A percentile compares a stretch with the other conserved stretches of the same genome.
These are phyloP conservation scores for Prostheceraeus crozeri DNA, from an alignment of 2,888 invertebrate species.

Conservation along the genomic window DNA sequence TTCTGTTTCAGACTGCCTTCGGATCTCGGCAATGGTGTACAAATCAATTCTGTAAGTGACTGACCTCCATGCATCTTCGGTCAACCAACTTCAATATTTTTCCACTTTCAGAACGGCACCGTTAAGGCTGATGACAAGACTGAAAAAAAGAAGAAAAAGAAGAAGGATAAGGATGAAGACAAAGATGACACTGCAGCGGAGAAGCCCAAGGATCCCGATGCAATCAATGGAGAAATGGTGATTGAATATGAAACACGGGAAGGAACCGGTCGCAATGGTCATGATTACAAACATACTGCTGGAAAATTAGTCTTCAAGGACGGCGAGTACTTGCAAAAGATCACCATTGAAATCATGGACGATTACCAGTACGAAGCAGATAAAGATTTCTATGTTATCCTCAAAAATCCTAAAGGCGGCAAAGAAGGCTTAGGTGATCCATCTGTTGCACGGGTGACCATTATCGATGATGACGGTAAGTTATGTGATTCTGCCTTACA, in stretches of 20 bases:
- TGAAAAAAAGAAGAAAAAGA: too few relatives aligned
- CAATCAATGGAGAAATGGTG: constrained; percentile 43
- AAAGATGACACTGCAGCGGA: too few relatives aligned
- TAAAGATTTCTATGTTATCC: constrained; percentile 50
- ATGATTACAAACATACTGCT: constrained; percentile 47
- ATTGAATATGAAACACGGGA: constrained; percentile 53
- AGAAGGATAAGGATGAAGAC: too few relatives aligned
- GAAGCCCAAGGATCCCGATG: background rate
- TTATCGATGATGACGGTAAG: constrained; percentile 54
- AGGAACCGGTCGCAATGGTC: constrained; percentile 49
- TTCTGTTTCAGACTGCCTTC: too few relatives aligned
- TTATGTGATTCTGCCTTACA: too few relatives aligned
- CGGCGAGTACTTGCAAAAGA: constrained; percentile 47
- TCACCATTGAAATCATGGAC: constrained; percentile 51
- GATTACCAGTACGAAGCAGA: constrained; percentile 51
- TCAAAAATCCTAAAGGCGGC: constrained; percentile 47
- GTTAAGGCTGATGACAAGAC: too few relatives aligned
- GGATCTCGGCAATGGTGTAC: too few relatives aligned
- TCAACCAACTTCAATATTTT: too few relatives aligned
- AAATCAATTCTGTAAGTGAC: too few relatives aligned
- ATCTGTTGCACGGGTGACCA: constrained; percentile 49
- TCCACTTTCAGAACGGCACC: too few relatives aligned
- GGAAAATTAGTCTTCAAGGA: constrained; percentile 50
- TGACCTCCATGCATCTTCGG: too few relatives aligned
- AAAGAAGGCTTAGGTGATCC: constrained; percentile 52